Conservation (phyloP, 2,113 vertebrate genomes). For the Micronycteris hirsuta region DNA sequence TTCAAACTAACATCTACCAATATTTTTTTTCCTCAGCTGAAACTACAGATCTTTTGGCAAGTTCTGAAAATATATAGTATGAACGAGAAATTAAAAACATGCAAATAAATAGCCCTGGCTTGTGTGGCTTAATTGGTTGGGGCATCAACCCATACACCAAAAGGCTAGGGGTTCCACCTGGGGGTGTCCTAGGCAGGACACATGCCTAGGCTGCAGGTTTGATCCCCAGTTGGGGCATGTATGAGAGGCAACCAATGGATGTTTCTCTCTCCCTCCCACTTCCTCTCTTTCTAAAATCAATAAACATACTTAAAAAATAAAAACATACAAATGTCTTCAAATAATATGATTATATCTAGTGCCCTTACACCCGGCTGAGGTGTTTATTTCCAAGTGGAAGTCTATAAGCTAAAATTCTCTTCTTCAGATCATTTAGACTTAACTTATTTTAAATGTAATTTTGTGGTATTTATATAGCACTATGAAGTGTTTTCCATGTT, state of each 20-base stretch:
- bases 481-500: conserved; percentile 23
- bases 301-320: too few relatives aligned
- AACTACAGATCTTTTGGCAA: conserved; percentile 74
- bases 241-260: too few relatives aligned
- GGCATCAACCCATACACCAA: too few relatives aligned
- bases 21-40: conserved; percentile 60
- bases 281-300: too few relatives aligned
- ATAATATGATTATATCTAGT: conserved; percentile 71
- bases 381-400: conserved; percentile 49
- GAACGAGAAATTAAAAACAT: conserved; percentile 63
- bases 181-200: too few relatives aligned
- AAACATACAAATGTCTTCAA: conserved; percentile 66
- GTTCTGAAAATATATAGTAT: conserved; percentile 73
- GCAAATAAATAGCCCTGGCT: too few relatives aligned
- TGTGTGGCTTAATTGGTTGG: too few relatives aligned
- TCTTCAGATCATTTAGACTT: conserved; percentile 9
- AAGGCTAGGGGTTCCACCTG: too few relatives aligned
- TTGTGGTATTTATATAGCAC: neutral
- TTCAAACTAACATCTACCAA: conserved; percentile 62
- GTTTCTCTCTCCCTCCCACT: too few relatives aligned
- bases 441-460: conserved; percentile 49
- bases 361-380: conserved; percentile 47
- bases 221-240: too few relatives aligned
- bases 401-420: conserved; percentile 61
- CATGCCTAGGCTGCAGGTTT: too few relatives aligned